Evolutionary conservation across 2,113 vertebrate species (phyloP).

Genomic region (Columbina picui): DNA sequence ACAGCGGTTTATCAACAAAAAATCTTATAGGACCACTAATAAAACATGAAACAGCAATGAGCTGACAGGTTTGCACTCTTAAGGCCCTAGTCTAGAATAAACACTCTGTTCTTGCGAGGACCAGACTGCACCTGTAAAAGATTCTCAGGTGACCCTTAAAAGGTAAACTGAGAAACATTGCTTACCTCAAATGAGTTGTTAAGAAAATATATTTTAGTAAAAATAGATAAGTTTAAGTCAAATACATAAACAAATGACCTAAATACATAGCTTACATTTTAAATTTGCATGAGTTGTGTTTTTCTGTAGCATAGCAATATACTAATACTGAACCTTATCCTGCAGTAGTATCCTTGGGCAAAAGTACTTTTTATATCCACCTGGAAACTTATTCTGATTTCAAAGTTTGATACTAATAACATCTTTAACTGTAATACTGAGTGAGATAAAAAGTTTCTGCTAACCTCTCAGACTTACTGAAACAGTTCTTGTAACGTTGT

Average conservation of each 20-base stretch:
- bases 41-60: neutral
- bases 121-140: neutral
- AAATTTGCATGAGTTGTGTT: neutral
- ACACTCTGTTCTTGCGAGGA: neutral
- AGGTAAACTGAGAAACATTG: neutral
- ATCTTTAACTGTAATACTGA: neutral
- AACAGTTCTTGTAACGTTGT: neutral
- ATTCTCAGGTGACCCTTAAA: neutral
- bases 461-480: neutral
- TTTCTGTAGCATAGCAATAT: neutral
- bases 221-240: neutral
- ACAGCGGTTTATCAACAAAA: neutral
- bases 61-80: neutral
- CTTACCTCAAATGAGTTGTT: neutral
- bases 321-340: conserved; percentile 23
- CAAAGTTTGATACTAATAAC: neutral
- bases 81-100: neutral
- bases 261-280: neutral
- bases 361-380: neutral
- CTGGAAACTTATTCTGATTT: neutral
- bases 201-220: neutral
- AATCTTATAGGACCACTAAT: neutral
- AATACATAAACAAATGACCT: neutral
- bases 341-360: neutral
- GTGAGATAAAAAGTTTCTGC: neutral